A percentile compares a stretch with the other conserved stretches of the same genome.
phyloP scores from a whole-genome alignment of 2,113 vertebrate species.

The zebrafish (Danio rerio) region GRCz12tu NC_133177.1:32567001-32567500 shows the following conservation, averaged over 20 bases:
- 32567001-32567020: too few species aligned
- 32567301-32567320: constrained; percentile 13
- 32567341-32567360: constrained; percentile 4
- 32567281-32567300: constrained; percentile 33
- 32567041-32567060: too few species aligned
- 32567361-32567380: constrained; percentile 20
- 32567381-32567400: not conserved
- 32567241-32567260: constrained; percentile 21
- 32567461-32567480: not conserved
- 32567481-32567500: not conserved
- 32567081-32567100: not conserved
- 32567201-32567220: constrained; percentile 6
- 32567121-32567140: not conserved
- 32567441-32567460: not conserved
- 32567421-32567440: constrained; percentile 1
- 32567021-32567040: too few species aligned
- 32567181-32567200: constrained; percentile 6
- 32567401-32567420: constrained; percentile 21
- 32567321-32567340: not conserved
- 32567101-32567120: not conserved
- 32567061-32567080: too few species aligned
- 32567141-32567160: not conserved
- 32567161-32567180: not conserved
- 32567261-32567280: constrained; percentile 24
- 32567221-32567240: constrained; percentile 12